A percentile compares a stretch with the other conserved stretches of the same genome.
These are phyloP conservation scores for Rhinophrynus dorsalis DNA, from an alignment of 2,797 vertebrate species.

Conservation along the genomic window DNA sequence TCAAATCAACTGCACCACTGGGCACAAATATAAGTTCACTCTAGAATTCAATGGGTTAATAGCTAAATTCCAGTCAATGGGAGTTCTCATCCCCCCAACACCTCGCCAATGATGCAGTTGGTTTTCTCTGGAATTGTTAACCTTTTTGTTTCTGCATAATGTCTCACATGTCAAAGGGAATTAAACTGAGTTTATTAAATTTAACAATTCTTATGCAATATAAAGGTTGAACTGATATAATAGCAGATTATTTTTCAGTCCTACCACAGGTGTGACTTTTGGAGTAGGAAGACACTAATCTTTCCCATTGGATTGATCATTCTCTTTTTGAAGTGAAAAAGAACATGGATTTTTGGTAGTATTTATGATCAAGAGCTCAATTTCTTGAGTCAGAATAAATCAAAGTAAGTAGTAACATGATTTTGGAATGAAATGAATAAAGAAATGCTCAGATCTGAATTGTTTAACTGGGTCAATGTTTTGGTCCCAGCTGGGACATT, in stretches of 20 bases:
- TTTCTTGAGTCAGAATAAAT: constrained; percentile 28
- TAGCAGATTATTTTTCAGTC: constrained; percentile 29
- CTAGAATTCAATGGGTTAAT: too few species aligned
- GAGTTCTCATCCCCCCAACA: too few species aligned
- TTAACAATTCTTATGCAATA: neutral
- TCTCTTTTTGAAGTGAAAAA: constrained; percentile 24
- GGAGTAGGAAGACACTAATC: constrained; percentile 27
- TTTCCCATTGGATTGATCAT: constrained; percentile 19
- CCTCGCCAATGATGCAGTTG: too few species aligned
- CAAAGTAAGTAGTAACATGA: constrained; percentile 33
- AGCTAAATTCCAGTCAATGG: too few species aligned
- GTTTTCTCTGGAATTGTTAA: too few species aligned
- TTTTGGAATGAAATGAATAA: constrained; percentile 3
- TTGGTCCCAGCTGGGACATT: constrained; percentile 33
- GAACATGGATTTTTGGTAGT: constrained; percentile 13
- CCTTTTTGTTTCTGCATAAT: too few species aligned
- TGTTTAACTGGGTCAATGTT: constrained; percentile 19
- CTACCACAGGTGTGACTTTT: constrained; percentile 36
- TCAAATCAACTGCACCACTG: too few species aligned
- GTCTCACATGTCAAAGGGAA: too few species aligned
- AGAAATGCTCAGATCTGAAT: constrained; percentile 28
- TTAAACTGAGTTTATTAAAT: neutral
- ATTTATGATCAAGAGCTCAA: constrained; percentile 10
- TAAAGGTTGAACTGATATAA: constrained; percentile 11
- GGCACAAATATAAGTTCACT: too few species aligned